Evolutionary conservation across 2,113 vertebrate genomes (phyloP), one percentile per base, ranked within the genome.

Genomic region (Mesoclemmys tuberculata): DNA sequence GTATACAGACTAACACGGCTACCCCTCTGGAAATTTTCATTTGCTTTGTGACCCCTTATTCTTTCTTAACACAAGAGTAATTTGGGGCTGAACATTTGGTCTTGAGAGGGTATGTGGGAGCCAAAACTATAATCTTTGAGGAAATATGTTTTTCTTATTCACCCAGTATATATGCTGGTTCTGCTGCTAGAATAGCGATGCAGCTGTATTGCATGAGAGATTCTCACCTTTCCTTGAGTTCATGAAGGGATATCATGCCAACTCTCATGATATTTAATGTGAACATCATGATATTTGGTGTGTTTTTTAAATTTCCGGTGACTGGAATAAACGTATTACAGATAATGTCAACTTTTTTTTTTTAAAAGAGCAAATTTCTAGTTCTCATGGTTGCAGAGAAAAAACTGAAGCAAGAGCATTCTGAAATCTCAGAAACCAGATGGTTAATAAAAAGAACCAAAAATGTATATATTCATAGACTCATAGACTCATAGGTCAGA

Each of bases 361-460:
- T 38, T n/a, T 5, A 8, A 11, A 0, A 0, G 46, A 10, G 14
- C 2, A 52, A 4, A n/a, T 58, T 85, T 85, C 35, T 74, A 24
- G 24, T 58, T 54, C 87, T 93, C 27, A n/a, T 24, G 3, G 4
- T 64, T 35, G 14, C 29, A 64, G 31, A 35, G 74, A 78, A 6
- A 1, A 6, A 49, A 5, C 8, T 24, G 10, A 93, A 1, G 35
- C 55, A 54, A 93, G 22, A 54, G 14, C 48, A 74, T 22, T 58
- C 8, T 55, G 46, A 79, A 35, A 77, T 84, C 86, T 86, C 82
- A 86, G 75, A 90, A 61, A 8, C 4, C 5, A 26, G 82, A 86
- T 27, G 22, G n/a, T 38, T 14, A 16, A 27, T 22, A 51, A 51
- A 79, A 80, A 80, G 87, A 74, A 90, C 8, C 29, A 77, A 10